Conservation (phyloP, 2,888 invertebrate genomes). For the Gibbula magus region DNA sequence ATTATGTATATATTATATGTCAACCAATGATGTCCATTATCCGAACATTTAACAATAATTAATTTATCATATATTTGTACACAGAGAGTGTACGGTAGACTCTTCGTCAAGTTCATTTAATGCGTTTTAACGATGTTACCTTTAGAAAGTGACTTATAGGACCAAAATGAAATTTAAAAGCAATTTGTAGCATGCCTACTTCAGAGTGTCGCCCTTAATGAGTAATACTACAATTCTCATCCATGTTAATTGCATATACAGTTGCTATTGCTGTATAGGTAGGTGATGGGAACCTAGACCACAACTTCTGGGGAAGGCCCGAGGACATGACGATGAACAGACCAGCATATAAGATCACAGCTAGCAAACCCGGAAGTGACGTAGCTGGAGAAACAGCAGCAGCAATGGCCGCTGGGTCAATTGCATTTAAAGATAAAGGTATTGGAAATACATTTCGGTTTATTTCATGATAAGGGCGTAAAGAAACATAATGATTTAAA, state of each 20-base stretch:
- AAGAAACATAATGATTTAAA: too few relatives aligned
- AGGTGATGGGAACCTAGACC: slow-evolving; percentile 78
- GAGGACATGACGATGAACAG: slow-evolving; percentile 79
- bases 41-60: too few relatives aligned
- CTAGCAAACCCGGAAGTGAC: slow-evolving; percentile 79
- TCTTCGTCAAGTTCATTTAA: too few relatives aligned
- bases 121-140: too few relatives aligned
- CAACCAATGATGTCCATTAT: too few relatives aligned
- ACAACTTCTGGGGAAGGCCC: slow-evolving; percentile 80
- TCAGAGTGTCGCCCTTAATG: not conserved
- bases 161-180: too few relatives aligned
- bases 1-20: too few relatives aligned
- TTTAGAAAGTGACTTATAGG: too few relatives aligned
- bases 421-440: slow-evolving; percentile 39
- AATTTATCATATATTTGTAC: too few relatives aligned
- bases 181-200: not conserved
- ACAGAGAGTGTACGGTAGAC: too few relatives aligned
- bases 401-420: slow-evolving; percentile 78
- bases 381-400: slow-evolving; percentile 80
- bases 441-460: not conserved
- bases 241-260: not conserved
- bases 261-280: slow-evolving; percentile 47
- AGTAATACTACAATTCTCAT: not conserved
- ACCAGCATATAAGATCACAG: slow-evolving; percentile 79
- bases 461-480: not conserved